Percentiles rank a stretch among this genome's conserved stretches.
These are phyloP conservation scores for Euura saliciscinereae DNA, from an alignment of 1,140 invertebrate genomes.

Conservation along the genomic window DNA sequence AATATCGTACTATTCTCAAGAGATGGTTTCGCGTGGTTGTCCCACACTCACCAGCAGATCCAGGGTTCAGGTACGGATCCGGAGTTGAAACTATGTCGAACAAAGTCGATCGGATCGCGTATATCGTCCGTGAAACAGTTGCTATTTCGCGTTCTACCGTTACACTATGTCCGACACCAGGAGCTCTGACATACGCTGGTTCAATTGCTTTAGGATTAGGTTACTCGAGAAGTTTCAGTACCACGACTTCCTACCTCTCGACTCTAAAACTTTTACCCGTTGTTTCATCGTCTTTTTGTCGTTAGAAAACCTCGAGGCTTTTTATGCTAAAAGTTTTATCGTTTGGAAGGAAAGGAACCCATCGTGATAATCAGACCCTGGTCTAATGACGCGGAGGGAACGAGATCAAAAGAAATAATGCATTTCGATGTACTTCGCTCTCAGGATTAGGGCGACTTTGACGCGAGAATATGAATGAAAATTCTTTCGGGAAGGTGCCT, in stretches of 20 bases:
- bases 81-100: slow-evolving; percentile 23
- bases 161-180: not conserved
- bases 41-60: not conserved
- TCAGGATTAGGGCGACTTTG: not conserved
- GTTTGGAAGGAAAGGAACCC: no score
- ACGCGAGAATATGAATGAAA: no score
- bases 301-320: no score
- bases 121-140: not conserved
- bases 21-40: no score
- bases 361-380: not conserved
- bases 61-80: not conserved
- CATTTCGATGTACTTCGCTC: not conserved
- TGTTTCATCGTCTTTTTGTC: no score
- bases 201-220: not conserved
- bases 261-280: no score
- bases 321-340: no score
- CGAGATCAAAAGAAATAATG: not conserved
- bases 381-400: not conserved
- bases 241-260: no score
- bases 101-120: slow-evolving; percentile 25
- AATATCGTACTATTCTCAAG: no score
- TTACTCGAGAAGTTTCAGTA: no score
- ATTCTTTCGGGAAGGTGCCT: no score
- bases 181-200: not conserved
- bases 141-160: not conserved